Conservation (phyloP, 2,888 invertebrate species). For the Tridacna gigas region DNA sequence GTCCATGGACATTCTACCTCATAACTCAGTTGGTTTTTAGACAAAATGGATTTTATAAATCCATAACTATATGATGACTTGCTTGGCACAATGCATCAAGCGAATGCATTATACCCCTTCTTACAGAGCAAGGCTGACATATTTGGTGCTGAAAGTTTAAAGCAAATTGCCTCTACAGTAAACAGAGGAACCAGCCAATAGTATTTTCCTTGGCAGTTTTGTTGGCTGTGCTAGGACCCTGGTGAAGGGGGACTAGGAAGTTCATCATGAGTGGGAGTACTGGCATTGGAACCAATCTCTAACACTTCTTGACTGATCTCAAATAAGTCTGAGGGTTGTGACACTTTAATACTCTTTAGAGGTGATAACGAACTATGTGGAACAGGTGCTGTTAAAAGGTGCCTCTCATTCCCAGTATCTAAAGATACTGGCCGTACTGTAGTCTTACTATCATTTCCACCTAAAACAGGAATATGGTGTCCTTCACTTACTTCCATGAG, state of each 20-base stretch:
- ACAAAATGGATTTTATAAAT: no score
- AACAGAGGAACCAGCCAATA: no score
- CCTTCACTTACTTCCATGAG: not conserved
- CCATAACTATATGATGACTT: no score
- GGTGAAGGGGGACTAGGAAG: slow-evolving; percentile 49
- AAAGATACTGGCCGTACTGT: not conserved
- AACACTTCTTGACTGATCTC: slow-evolving; percentile 59
- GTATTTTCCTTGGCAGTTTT: not conserved
- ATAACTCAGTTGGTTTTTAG: no score
- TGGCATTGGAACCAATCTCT: slow-evolving; percentile 59
- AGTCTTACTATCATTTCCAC: not conserved
- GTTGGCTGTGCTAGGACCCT: slow-evolving; percentile 8
- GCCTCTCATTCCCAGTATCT: not conserved
- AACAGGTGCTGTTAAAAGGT: not conserved
- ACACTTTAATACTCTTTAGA: slow-evolving; percentile 40
- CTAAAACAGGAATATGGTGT: not conserved
- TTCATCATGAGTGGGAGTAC: slow-evolving; percentile 62
- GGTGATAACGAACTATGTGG: slow-evolving; percentile 14
- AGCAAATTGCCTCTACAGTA: no score
- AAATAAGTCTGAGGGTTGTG: slow-evolving; percentile 14
- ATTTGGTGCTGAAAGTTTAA: no score
- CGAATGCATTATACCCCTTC: no score
- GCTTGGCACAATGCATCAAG: no score
- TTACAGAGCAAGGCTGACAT: no score
- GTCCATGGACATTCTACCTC: no score